Evolutionary conservation across 2,113 vertebrate genomes (phyloP).

Genomic region (Chaetops frenatus): DNA sequence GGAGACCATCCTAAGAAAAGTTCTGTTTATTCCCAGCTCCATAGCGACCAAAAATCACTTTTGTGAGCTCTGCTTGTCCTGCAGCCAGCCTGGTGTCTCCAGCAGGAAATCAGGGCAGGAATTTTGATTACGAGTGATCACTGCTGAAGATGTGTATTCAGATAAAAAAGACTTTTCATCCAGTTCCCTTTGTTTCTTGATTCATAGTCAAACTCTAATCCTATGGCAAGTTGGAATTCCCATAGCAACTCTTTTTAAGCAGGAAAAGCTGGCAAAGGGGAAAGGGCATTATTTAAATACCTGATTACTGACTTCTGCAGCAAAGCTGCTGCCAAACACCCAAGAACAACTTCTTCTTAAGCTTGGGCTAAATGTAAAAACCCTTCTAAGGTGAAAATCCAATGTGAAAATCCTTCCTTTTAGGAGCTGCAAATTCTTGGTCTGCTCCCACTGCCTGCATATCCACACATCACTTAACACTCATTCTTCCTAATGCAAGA

Average conservation of each 20-base stretch:
- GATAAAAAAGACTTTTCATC: slow-evolving; percentile 10
- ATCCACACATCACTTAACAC: not conserved
- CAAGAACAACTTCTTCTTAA: not conserved
- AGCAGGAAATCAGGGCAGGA: slow-evolving; percentile 1
- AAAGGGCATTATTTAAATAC: slow-evolving; percentile 26
- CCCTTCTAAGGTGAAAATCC: not conserved
- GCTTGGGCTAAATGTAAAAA: not conserved
- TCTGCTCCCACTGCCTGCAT: not conserved
- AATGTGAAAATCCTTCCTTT: not conserved
- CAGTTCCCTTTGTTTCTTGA: slow-evolving; percentile 22
- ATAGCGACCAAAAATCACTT: not conserved
- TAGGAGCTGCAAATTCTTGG: not conserved
- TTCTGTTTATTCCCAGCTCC: not conserved
- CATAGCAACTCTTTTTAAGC: slow-evolving; percentile 8
- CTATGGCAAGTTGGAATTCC: not conserved
- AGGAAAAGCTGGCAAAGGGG: not conserved
- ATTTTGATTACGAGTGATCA: slow-evolving; percentile 8
- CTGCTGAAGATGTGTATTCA: slow-evolving; percentile 27
- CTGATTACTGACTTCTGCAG: not conserved
- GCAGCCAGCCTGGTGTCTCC: not conserved
- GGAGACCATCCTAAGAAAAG: not conserved
- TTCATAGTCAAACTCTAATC: slow-evolving; percentile 4
- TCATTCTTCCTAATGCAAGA: not conserved
- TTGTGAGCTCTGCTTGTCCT: not conserved
- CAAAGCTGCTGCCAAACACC: not conserved